Base-by-base conservation (phyloP, 2,888 invertebrate genomes). In the Helobdella robusta region DNA sequence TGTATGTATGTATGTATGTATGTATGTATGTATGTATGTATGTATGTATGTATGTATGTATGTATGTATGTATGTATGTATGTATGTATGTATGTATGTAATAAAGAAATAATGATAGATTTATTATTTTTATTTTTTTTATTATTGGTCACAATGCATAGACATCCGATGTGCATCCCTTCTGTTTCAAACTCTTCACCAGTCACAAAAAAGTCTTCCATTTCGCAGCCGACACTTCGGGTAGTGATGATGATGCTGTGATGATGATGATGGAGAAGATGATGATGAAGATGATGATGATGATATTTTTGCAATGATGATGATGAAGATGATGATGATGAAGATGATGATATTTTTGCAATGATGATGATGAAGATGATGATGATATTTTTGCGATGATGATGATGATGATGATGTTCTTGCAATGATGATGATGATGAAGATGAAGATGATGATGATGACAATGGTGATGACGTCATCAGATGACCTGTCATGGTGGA, bases 401-500 rank as follows among this genome's bases (percentile, higher is more conserved):
- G n/a, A n/a, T n/a, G n/a, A n/a, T n/a, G n/a, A n/a, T n/a, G n/a
- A n/a, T n/a, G n/a, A n/a, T 40, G 11, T 15, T 40, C 11, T n/a
- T 40, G 25, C 20, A 35, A 35, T 59, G 36, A 35, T 36, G 15
- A n/a, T 20, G 11, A 35, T 28, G 3, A n/a, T 32, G n/a, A n/a
- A n/a, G n/a, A 23, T 6, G 56, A 56, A 32, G 11, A 56, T 11
- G 56, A 25, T n/a, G 30, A 56, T 1, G 28, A 56, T 15, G 56
- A 28, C 8, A 34, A 28, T 30, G 56, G 3, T 32, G 18, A 8
- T 44, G 34, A 18, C 18, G 40, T 40, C 8, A 40, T 28, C 70
- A 76, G 77, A 76, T 68, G 75, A 77, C 58, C 73, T 75, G 66
- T 69, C 73, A n/a, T 69, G 72, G 52, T 78, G 78, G 78, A 72